Evolutionary conservation across 2,113 vertebrate genomes (phyloP), one percentile per base, ranked within the genome.

Genomic region (Pelusios castaneus): DNA sequence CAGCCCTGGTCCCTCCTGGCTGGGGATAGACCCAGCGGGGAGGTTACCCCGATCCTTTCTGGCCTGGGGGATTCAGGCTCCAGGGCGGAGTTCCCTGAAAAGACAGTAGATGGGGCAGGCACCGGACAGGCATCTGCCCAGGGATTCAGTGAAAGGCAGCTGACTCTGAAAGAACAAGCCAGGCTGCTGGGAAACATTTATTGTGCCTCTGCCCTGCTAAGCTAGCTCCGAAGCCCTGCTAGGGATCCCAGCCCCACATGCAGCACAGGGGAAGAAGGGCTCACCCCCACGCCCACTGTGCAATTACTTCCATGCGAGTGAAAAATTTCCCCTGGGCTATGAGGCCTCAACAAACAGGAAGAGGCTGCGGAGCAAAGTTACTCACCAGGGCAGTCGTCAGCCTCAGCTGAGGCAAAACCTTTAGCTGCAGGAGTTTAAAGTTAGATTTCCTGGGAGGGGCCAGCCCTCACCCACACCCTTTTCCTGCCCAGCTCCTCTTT

Each of bases 371-470:
- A 77, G 45, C 21, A 38, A 10, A 27, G 41, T 49, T 41, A 67
- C 83, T 87, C 73, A 83, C 90, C 85, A 11, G 49, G 38, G 47
- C 10, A 14, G 19, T 82, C 19, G 8, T 31, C 85, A 60, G 79
- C 29, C 80, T 82, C 47, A 38, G 51, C 31, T 47, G 38, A 16
- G 52, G 38, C 85, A 87, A 91, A 81, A 43, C 31, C 58, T 75
- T 82, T 81, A 79, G 52, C 55, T 3, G 12, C 79, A 60, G 54
- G 80, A 81, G 45, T 70, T 51, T 80, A 85, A 85, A 85, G 41
- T 85, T 55, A 90, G 41, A 80, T 83, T 91, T 83, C 56, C 85
- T 91, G 90, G 90, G 90, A n/a, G 90, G 70, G 47, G 85, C 56
- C 49, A 34, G 19, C 22, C 82, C 38, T 31, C 24, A 41, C 47